Conservation (phyloP, 2,888 invertebrate genomes). For the Agrochola circellaris region DNA sequence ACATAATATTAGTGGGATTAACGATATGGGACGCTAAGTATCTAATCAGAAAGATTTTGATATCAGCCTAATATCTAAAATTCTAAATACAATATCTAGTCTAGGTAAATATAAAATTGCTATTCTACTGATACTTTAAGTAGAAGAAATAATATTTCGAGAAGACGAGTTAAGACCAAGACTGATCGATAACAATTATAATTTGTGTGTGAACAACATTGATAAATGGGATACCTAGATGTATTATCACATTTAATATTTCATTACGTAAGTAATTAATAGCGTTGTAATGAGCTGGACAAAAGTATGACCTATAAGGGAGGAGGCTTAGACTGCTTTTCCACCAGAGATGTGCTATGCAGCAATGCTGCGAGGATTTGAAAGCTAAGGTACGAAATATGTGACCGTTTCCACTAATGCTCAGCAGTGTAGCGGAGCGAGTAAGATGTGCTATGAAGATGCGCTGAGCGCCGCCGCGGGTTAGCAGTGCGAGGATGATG, state of each 20-base stretch:
- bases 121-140: background rate
- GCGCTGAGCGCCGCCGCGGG: no score
- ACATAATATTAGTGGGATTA: constrained; percentile 3
- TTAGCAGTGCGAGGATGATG: no score
- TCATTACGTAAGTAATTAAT: background rate
- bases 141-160: background rate
- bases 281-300: background rate
- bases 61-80: constrained; percentile 5
- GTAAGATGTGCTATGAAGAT: no score
- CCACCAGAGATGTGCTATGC: no score
- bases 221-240: constrained; percentile 14
- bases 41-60: constrained; percentile 12
- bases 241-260: background rate
- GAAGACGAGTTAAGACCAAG: background rate
- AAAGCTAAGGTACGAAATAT: no score
- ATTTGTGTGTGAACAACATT: background rate
- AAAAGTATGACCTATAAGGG: background rate
- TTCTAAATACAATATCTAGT: constrained; percentile 9
- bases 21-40: background rate
- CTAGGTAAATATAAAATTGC: constrained; percentile 6
- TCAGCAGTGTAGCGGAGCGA: no score
- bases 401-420: no score
- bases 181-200: constrained; percentile 8
- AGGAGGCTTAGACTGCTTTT: background rate
- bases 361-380: no score